A percentile compares a stretch with the other conserved stretches of the same genome.
Conservation (phyloP, 2,888 invertebrate genomes). For the Poecilobothrus nobilitatus region DNA sequence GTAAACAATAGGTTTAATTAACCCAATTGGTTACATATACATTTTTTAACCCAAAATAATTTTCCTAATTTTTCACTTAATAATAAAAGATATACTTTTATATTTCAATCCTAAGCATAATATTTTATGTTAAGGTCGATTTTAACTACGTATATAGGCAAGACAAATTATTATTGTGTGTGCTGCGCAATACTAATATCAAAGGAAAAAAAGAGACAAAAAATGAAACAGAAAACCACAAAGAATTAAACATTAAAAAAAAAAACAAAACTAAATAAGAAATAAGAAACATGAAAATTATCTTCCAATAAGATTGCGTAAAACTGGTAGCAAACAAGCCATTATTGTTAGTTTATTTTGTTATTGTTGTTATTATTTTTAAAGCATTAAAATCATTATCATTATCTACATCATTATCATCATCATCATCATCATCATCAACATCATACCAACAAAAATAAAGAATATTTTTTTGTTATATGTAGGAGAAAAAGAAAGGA, state of each 20-base stretch:
- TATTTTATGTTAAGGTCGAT: not conserved
- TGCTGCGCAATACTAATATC: too few species aligned
- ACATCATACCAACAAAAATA: too few species aligned
- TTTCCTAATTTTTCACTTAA: too few species aligned
- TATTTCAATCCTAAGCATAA: not conserved
- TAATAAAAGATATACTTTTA: not conserved
- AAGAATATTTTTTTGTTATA: too few species aligned
- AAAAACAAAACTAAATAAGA: not conserved
- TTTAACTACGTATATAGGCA: not conserved
- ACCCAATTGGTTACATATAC: too few species aligned
- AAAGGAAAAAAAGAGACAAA: too few species aligned
- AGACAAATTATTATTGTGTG: too few species aligned
- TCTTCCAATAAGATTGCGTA: conserved; percentile 8
- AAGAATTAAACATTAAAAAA: not conserved
- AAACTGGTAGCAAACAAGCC: conserved; percentile 5
- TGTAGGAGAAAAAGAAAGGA: too few species aligned
- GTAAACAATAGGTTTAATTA: too few species aligned
- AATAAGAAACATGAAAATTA: not conserved
- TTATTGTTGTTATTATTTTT: not conserved
- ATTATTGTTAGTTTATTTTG: not conserved
- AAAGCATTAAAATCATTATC: not conserved
- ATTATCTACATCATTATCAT: not conserved
- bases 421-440: too few species aligned
- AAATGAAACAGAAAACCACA: too few species aligned
- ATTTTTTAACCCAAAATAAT: too few species aligned